Conservation (phyloP, 2,113 vertebrate genomes). For the Delphinus delphis region DNA sequence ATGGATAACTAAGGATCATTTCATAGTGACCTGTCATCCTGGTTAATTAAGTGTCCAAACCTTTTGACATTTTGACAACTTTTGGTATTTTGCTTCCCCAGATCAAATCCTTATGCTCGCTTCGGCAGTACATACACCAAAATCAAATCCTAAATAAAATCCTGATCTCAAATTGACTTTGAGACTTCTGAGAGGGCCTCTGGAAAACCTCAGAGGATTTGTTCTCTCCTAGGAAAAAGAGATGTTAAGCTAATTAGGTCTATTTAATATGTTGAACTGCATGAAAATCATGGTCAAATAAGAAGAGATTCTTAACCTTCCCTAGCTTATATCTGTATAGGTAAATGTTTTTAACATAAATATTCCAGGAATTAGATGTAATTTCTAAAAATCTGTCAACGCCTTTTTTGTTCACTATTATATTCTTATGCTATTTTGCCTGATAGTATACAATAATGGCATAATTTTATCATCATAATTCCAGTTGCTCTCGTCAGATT, state of each 20-base stretch:
- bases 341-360: neutral
- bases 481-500: neutral
- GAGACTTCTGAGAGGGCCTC: neutral
- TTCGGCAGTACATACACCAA: neutral
- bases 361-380: neutral
- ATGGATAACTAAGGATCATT: neutral
- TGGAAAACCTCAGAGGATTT: neutral
- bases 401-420: neutral
- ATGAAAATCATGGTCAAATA: neutral
- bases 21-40: neutral
- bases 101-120: neutral
- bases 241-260: neutral
- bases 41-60: neutral
- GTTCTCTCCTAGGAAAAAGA: neutral
- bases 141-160: conserved; percentile 38
- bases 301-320: neutral
- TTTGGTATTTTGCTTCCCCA: neutral
- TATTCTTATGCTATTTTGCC: neutral
- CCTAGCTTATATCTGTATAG: neutral
- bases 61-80: neutral
- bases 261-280: neutral
- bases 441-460: neutral
- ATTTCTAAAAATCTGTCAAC: neutral
- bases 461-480: neutral
- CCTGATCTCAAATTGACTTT: neutral